Base-by-base conservation (phyloP, 2,797 vertebrate species). In the Muscicapa comitata region DNA sequence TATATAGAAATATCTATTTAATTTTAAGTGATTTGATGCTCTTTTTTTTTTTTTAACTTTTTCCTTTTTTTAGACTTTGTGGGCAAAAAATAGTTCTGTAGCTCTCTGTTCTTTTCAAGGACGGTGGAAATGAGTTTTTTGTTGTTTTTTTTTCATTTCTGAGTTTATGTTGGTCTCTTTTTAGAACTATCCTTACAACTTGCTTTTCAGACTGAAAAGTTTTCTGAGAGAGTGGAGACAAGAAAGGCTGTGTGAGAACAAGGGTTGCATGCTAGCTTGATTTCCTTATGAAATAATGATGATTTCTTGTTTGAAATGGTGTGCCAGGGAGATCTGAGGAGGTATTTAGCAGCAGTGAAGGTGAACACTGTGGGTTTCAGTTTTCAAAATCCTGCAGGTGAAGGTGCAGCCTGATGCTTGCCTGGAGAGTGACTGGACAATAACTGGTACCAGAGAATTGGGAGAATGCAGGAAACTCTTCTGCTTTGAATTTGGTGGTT, bases 341-440 rank as follows among this genome's bases (percentile, higher is more conserved):
- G 11, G 7, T n/a, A 7, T 71, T 67, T 57, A 57, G 13, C 47
- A 42, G 66, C 2, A 9, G 8, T 13, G 24, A 83, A 67, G 10
- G 1, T 9, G 29, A 62, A 17, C 6, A 26, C n/a, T 7, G 37
- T 54, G 55, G 7, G 23, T 83, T 77, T 80, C 4, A 50, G 26
- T 35, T 82, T 21, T 63, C 0, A 11, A 19, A 63, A 40, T 6
- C 33, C 17, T 15, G 9, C 21, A 35, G 0, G 0, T 29, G 53
- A 51, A 66, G 47, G 9, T 33, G 48, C 76, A 72, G 63, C 16
- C 4, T 25, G 38, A 10, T 38, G 38, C 38, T 38, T 1, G 6
- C 66, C 45, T 62, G 61, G 14, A 19, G 55, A 67, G 14, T 24
- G 45, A 35, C 6, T 3, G 48, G 29, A 10, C 45, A 53, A 11